phyloP scores from a whole-genome alignment of 1,140 invertebrate species.

The Philaenus spumarius region DNA sequence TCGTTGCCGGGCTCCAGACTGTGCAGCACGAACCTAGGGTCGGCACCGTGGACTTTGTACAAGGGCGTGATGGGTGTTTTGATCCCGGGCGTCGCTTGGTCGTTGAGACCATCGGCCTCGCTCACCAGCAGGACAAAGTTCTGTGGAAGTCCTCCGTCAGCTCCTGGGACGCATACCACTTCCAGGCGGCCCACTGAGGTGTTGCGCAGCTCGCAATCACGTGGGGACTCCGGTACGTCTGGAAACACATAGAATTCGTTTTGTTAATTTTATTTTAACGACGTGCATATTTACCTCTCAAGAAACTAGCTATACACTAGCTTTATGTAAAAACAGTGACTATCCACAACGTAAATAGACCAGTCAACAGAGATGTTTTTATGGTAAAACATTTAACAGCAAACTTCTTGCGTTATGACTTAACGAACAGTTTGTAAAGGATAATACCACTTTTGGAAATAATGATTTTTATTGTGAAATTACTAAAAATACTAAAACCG shows the following conservation, averaged over 20 bases:
- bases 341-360: too few relatives aligned
- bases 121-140: slow-evolving; percentile 56
- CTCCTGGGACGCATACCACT: slow-evolving; percentile 67
- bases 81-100: slow-evolving; percentile 13
- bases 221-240: slow-evolving; percentile 61
- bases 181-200: slow-evolving; percentile 51
- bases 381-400: too few relatives aligned
- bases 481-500: too few relatives aligned
- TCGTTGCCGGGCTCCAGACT: slow-evolving; percentile 56
- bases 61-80: slow-evolving; percentile 40
- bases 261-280: too few relatives aligned
- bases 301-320: too few relatives aligned
- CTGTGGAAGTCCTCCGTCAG: slow-evolving; percentile 74
- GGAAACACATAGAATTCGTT: slow-evolving; percentile 25
- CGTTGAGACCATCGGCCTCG: not conserved
- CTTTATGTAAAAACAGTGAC: too few relatives aligned
- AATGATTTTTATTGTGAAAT: too few relatives aligned
- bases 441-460: too few relatives aligned
- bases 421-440: too few relatives aligned
- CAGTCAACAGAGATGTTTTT: too few relatives aligned
- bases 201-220: slow-evolving; percentile 59
- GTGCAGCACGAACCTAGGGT: slow-evolving; percentile 56
- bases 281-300: too few relatives aligned
- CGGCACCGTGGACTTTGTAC: slow-evolving; percentile 50
- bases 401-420: too few relatives aligned